phyloP scores from a whole-genome alignment of 1,140 invertebrate genomes.

The Saccostrea glomerata region DNA sequence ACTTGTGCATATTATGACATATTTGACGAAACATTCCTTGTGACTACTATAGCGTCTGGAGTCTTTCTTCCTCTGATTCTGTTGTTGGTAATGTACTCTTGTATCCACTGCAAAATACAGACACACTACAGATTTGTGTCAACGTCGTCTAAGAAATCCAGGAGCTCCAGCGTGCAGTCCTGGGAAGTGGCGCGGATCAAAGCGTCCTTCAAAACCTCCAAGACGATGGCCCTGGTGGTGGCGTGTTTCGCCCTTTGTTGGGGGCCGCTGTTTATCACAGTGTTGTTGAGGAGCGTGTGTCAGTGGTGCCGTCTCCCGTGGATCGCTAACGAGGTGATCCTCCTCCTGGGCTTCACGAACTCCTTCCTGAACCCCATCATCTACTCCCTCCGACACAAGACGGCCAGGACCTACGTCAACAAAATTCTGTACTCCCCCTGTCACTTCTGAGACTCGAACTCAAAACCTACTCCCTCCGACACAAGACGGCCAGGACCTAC shows the following conservation, averaged over 20 bases:
- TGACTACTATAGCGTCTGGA: slow-evolving; percentile 16
- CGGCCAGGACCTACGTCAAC: neutral
- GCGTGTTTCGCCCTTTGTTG: slow-evolving; percentile 27
- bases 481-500: too few relatives aligned
- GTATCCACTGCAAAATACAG: neutral
- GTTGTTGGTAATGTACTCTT: slow-evolving; percentile 12
- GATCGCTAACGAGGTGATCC: slow-evolving; percentile 35
- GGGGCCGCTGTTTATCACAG: slow-evolving; percentile 34
- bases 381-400: slow-evolving; percentile 34
- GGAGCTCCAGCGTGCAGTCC: neutral
- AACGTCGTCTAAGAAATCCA: neutral
- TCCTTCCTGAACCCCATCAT: slow-evolving; percentile 42
- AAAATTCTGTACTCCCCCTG: neutral
- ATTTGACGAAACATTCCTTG: slow-evolving; percentile 27
- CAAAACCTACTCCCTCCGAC: too few relatives aligned
- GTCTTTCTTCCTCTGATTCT: slow-evolving; percentile 29
- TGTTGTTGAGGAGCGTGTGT: slow-evolving; percentile 38
- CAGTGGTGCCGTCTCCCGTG: neutral
- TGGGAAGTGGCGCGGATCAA: neutral
- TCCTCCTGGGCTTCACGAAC: slow-evolving; percentile 42
- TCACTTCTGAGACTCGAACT: neutral
- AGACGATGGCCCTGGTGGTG: slow-evolving; percentile 36
- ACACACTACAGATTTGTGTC: neutral
- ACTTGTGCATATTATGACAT: slow-evolving; percentile 37
- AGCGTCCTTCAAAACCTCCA: neutral